These are phyloP conservation scores for Eupithecia vulgata DNA, from an alignment of 2,888 invertebrate species.

Conservation along the genomic window DNA sequence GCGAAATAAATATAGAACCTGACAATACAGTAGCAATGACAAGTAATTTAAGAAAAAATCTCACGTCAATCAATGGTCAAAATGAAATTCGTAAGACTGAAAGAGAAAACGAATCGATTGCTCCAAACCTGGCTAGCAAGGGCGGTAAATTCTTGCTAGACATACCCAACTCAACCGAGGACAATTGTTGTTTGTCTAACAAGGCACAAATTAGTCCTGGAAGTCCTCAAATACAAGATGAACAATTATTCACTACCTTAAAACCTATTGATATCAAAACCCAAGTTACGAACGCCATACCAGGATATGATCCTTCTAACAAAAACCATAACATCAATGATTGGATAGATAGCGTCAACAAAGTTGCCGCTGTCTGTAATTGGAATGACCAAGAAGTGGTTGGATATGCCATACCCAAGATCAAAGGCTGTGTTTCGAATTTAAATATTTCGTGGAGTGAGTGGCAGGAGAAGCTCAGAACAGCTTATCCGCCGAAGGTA, in stretches of 20 bases:
- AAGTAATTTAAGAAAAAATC: neutral
- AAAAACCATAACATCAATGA: slow-evolving; percentile 13
- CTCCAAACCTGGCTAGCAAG: neutral
- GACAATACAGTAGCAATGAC: neutral
- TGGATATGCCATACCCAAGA: slow-evolving; percentile 20
- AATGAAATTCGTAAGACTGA: neutral
- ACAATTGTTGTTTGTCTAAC: neutral
- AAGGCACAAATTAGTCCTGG: neutral
- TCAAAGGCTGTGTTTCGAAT: slow-evolving; percentile 10
- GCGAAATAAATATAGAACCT: neutral
- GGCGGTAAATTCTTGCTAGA: neutral
- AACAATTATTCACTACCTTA: neutral
- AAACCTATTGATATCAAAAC: neutral
- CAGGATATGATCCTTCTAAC: slow-evolving; percentile 20
- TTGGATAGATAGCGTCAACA: slow-evolving; percentile 22
- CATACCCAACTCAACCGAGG: neutral
- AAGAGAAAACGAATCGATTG: neutral
- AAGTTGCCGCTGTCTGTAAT: slow-evolving; percentile 10
- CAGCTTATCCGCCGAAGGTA: slow-evolving; percentile 12
- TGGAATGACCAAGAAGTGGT: slow-evolving; percentile 24
- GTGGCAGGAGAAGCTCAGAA: slow-evolving; percentile 20
- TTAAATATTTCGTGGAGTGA: slow-evolving; percentile 18
- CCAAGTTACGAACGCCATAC: slow-evolving; percentile 5
- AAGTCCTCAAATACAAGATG: slow-evolving; percentile 6
- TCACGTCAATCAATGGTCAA: neutral